phyloP scores from a whole-genome alignment of 2,888 invertebrate genomes.

The Zygogramma bicolorata region DNA sequence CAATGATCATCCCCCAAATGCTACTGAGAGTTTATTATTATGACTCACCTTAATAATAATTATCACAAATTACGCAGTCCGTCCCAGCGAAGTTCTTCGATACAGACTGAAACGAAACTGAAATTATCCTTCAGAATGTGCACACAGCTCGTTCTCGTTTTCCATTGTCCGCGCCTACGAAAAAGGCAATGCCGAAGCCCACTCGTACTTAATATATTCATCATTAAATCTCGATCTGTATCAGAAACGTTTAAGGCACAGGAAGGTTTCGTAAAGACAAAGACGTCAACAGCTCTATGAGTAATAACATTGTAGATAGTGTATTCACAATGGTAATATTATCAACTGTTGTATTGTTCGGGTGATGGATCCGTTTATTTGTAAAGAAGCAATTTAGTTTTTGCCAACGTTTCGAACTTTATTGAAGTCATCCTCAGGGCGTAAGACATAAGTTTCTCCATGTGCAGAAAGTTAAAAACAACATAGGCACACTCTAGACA shows the following conservation, averaged over 20 bases:
- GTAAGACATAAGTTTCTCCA: no score
- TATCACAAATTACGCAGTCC: neutral
- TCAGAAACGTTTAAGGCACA: neutral
- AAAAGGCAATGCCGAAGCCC: neutral
- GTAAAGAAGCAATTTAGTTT: no score
- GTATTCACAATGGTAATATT: no score
- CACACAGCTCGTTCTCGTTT: neutral
- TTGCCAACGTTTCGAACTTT: no score
- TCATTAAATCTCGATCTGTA: neutral
- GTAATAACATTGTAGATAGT: no score
- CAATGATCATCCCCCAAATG: no score
- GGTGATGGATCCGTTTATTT: no score
- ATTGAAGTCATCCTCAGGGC: no score
- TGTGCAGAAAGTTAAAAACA: no score
- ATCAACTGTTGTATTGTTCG: no score
- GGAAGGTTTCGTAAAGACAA: neutral
- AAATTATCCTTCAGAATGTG: neutral
- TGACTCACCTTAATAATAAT: neutral
- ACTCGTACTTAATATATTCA: neutral
- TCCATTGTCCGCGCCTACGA: neutral
- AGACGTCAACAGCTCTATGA: neutral
- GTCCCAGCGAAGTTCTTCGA: neutral
- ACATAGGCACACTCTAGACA: no score
- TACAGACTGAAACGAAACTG: neutral
- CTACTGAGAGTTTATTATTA: no score